Percentiles rank a stretch among this genome's conserved stretches.
phyloP scores from a whole-genome alignment of 2,888 invertebrate genomes.

The Petrolisthes manimaculis region DNA sequence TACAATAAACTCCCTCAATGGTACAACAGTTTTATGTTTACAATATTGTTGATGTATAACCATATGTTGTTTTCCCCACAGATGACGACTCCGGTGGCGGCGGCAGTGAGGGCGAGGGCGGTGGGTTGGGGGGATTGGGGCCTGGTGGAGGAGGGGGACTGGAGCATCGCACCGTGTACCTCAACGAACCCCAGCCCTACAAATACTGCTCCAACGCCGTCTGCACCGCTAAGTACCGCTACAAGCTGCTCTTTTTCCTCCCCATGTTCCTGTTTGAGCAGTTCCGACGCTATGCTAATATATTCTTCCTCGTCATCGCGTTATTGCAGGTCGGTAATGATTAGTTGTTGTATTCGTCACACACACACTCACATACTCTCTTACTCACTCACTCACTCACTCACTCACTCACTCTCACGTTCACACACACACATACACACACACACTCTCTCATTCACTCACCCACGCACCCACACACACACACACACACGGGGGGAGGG shows the following conservation, averaged over 20 bases:
- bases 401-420: neutral
- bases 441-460: constrained; percentile 16
- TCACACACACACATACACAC: constrained; percentile 33
- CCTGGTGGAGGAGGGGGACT: constrained; percentile 27
- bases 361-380: neutral
- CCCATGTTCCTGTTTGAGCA: constrained; percentile 99
- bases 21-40: neutral
- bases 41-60: neutral
- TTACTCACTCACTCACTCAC: neutral
- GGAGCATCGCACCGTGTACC: constrained; percentile 60
- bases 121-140: constrained; percentile 43
- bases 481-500: too few relatives aligned
- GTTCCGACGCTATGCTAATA: constrained; percentile 98
- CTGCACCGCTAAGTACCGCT: constrained; percentile 96
- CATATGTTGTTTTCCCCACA: neutral
- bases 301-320: constrained; percentile 98
- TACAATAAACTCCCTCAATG: neutral
- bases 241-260: constrained; percentile 79
- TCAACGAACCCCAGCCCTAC: constrained; percentile 65
- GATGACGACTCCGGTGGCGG: constrained; percentile 64
- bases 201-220: constrained; percentile 78
- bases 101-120: constrained; percentile 49
- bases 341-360: neutral
- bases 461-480: neutral
- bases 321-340: constrained; percentile 80